A percentile compares a stretch with the other conserved stretches of the same genome.
Evolutionary conservation across 2,113 vertebrate genomes (phyloP).

Genomic region (Notothenia coriiceps): DNA sequence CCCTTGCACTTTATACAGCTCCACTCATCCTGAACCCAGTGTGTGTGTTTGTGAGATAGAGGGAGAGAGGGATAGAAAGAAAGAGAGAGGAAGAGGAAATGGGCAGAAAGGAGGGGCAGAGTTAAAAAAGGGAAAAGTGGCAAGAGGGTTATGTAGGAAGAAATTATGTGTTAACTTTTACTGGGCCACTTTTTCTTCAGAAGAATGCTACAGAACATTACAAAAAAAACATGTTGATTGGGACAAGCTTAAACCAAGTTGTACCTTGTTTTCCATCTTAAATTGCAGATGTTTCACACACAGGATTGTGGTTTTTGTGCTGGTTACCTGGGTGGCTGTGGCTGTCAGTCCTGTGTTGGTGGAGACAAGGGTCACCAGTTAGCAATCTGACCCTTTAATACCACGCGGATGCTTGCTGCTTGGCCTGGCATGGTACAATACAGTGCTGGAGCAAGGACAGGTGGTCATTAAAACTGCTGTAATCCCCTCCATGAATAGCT

Average conservation of each 20-base stretch:
- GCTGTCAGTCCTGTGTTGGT: constrained; percentile 41
- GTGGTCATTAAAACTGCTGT: constrained; percentile 86
- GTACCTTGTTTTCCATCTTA: constrained; percentile 11
- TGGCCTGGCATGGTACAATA: constrained; percentile 71
- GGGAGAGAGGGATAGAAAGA: not conserved
- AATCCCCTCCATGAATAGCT: constrained; percentile 86
- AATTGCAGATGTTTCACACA: not conserved
- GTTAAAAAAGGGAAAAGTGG: constrained; percentile 11
- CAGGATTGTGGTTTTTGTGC: not conserved
- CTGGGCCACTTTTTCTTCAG: not conserved
- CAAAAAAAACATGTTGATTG: not conserved
- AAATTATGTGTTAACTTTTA: constrained; percentile 31
- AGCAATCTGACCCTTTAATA: constrained; percentile 66
- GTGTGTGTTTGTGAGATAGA: constrained; percentile 16
- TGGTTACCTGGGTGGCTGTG: constrained; percentile 42
- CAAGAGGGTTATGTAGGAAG: constrained; percentile 4
- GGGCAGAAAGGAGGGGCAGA: constrained; percentile 14
- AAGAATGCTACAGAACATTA: not conserved
- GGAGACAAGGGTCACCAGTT: constrained; percentile 72
- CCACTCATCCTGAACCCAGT: constrained; percentile 53
- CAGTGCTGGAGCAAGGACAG: constrained; percentile 79
- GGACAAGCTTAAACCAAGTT: not conserved
- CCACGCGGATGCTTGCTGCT: constrained; percentile 64
- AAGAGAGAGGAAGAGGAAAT: not conserved
- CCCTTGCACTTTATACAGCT: constrained; percentile 68